A percentile compares a stretch with the other conserved stretches of the same genome.
Conservation (phyloP, 2,113 vertebrate species). For the Sebastes schlegelii region DNA sequence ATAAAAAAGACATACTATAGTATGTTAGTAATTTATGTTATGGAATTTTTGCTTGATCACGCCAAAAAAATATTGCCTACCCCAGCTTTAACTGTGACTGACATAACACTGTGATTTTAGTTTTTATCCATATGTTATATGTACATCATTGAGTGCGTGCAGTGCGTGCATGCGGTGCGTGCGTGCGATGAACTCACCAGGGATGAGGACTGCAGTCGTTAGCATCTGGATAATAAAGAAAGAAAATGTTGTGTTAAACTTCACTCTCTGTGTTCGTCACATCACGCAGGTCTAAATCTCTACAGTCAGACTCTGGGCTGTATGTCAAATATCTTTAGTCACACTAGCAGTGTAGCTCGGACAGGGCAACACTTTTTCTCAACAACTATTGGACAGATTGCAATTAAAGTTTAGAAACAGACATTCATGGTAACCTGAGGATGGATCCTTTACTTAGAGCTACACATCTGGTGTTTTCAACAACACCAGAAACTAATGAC, state of each 20-base stretch:
- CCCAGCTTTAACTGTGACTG: too few species aligned
- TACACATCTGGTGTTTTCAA: not conserved
- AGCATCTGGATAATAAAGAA: slow-evolving; percentile 83
- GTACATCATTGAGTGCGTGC: too few species aligned
- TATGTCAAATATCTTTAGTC: not conserved
- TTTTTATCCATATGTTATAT: too few species aligned
- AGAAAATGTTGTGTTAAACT: not conserved
- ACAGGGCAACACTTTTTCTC: not conserved
- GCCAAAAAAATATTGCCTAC: too few species aligned
- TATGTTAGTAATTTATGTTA: too few species aligned
- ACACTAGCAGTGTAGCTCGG: not conserved
- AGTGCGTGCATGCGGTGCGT: too few species aligned
- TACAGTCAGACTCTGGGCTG: not conserved
- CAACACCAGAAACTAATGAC: not conserved
- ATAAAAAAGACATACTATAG: not conserved
- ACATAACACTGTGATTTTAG: too few species aligned
- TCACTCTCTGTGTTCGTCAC: not conserved
- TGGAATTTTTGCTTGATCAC: too few species aligned
- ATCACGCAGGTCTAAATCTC: not conserved
- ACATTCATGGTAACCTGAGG: not conserved
- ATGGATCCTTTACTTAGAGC: not conserved
- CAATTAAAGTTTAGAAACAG: not conserved
- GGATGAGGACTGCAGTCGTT: slow-evolving; percentile 94
- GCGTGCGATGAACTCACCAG: slow-evolving; percentile 84
- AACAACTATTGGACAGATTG: not conserved